Conservation (phyloP, 2,113 vertebrate genomes). For the Cyphomyrus plagiostoma region DNA sequence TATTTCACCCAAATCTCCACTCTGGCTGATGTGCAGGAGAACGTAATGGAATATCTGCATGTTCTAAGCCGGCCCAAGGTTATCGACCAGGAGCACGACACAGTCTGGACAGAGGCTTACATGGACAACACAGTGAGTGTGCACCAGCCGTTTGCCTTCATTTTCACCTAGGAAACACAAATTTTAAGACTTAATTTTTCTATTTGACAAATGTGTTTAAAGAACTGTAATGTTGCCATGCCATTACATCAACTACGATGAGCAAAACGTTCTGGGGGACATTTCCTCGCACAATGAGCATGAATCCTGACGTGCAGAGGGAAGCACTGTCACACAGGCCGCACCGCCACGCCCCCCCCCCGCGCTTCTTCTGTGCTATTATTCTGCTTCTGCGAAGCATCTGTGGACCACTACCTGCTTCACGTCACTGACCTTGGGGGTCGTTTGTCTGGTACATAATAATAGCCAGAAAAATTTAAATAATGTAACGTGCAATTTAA, state of each 20-base stretch:
- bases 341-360: neutral
- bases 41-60: constrained; percentile 98
- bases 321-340: neutral
- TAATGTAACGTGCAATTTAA: neutral
- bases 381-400: neutral
- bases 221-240: neutral
- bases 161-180: too few species aligned
- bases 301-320: neutral
- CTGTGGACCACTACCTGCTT: neutral
- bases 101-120: constrained; percentile 96
- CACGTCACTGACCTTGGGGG: neutral
- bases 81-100: constrained; percentile 93
- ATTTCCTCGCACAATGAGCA: neutral
- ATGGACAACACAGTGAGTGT: constrained; percentile 93
- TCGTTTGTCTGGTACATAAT: neutral
- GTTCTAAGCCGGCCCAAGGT: constrained; percentile 96
- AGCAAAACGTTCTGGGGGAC: neutral
- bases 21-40: constrained; percentile 93
- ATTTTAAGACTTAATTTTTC: neutral
- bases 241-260: neutral
- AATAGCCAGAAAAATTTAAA: neutral
- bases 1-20: constrained; percentile 98
- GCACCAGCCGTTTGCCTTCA: neutral
- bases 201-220: neutral
- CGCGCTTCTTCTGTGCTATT: neutral